These are phyloP conservation scores for Uria lomvia DNA, from an alignment of 2,113 vertebrate genomes.

Conservation along the genomic window DNA sequence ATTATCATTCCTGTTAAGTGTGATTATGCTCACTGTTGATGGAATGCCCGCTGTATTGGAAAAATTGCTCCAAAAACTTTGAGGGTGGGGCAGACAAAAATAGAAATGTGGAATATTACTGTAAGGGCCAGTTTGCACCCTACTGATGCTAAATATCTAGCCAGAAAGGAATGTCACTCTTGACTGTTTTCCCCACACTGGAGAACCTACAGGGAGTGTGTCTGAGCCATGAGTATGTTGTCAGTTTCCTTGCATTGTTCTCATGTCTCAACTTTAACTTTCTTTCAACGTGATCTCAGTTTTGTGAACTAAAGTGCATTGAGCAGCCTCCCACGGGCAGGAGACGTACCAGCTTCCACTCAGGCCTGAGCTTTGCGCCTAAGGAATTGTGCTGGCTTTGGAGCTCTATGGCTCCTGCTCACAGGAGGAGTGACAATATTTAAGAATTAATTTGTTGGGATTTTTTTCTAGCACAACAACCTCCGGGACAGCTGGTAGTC, in stretches of 20 bases:
- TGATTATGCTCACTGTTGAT: background rate
- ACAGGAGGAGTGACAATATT: background rate
- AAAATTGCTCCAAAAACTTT: background rate
- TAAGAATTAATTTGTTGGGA: background rate
- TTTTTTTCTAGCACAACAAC: background rate
- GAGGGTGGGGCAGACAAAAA: background rate
- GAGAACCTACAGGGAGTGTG: slow-evolving; percentile 13
- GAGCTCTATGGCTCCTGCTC: background rate
- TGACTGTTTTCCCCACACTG: background rate
- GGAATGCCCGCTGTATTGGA: background rate
- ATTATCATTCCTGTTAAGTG: background rate
- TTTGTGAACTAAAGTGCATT: background rate
- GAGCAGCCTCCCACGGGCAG: background rate
- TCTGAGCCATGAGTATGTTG: slow-evolving; percentile 35
- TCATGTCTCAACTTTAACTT: slow-evolving; percentile 48
- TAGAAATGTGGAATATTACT: background rate
- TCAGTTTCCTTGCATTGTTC: slow-evolving; percentile 67
- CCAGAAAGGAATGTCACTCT: slow-evolving; percentile 27
- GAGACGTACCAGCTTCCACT: background rate
- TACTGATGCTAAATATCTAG: background rate
- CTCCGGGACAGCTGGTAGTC: background rate
- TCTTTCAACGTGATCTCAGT: slow-evolving; percentile 29
- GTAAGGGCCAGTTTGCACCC: background rate
- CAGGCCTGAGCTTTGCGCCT: background rate
- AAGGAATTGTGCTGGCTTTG: background rate